phyloP scores from a whole-genome alignment of 1,140 invertebrate genomes.

The Rhynchophorus ferrugineus region DNA sequence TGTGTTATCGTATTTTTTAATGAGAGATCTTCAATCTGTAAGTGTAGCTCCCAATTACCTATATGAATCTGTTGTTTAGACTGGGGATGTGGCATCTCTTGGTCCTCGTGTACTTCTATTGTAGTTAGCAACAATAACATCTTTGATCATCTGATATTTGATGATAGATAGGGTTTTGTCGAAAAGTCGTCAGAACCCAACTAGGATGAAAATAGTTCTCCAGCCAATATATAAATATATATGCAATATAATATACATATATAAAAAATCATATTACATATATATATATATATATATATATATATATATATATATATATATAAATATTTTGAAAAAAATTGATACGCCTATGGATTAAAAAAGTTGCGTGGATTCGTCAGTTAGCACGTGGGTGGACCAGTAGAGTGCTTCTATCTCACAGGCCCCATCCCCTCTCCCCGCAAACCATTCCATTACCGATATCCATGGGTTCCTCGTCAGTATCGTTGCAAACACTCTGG shows the following conservation, averaged over 20 bases:
- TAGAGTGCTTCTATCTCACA: slow-evolving; percentile 26
- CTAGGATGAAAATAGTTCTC: neutral
- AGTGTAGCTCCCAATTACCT: too few relatives aligned
- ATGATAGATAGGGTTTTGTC: too few relatives aligned
- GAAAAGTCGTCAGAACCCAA: too few relatives aligned
- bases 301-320: neutral
- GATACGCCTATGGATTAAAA: slow-evolving; percentile 13
- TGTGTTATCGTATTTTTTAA: too few relatives aligned
- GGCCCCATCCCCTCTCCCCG: slow-evolving; percentile 21
- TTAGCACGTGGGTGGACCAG: slow-evolving; percentile 40
- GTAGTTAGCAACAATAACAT: too few relatives aligned
- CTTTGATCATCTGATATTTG: too few relatives aligned
- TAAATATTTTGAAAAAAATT: too few relatives aligned
- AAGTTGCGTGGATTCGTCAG: slow-evolving; percentile 37
- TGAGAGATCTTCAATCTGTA: too few relatives aligned
- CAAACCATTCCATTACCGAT: too few relatives aligned
- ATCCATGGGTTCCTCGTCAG: slow-evolving; percentile 7
- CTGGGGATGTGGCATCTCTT: too few relatives aligned
- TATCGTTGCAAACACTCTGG: slow-evolving; percentile 12
- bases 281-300: neutral
- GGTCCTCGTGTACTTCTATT: too few relatives aligned
- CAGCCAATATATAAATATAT: neutral
- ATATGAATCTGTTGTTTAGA: too few relatives aligned
- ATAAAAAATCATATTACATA: neutral
- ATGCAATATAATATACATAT: neutral